Evolutionary conservation across 2,888 invertebrate species (phyloP), one percentile per base, ranked within the genome.

Genomic region (Acleris holmiana): DNA sequence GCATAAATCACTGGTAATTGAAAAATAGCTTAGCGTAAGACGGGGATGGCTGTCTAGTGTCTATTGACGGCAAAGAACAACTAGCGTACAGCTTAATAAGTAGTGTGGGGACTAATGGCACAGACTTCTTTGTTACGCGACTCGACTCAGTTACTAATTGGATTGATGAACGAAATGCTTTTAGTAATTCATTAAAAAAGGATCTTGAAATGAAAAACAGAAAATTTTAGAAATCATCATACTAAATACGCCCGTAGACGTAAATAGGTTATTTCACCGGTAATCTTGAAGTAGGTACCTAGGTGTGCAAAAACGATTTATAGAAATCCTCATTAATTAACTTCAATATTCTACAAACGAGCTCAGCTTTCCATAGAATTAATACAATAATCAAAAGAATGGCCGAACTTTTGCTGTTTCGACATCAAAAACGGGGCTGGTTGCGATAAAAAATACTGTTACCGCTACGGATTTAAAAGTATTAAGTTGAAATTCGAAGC

Each of bases 401-500:
- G 15, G 57, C 18, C 13, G 29, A 53, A 57, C n/a, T 58, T 63
- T 58, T 8, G 8, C 8, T 29, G 2, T 29, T 8, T 53, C 58
- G 48, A 44, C 58, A 54, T 54, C 63, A 58, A 59, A 49, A 50
- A 55, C 44, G 59, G 35, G 35, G 29, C 44, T 18, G 54, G 46
- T 47, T 41, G 17, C 53, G 29, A 5, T 41, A 50, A 49, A n/a
- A 55, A 59, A 49, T 10, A 58, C 46, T 46, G 13, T 50, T 10
- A 48, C 48, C 48, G 21, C 35, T 41, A n/a, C 49, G 49, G 46
- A 60, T 54, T 29, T 53, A 18, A 23, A 63, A 57, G 19, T 40
- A 51, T 41, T 62, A 35, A 59, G 17, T 47, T 54, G 58, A 58
- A 50, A 57, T 58, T 64, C n/a, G 47, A 65, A 54, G 49, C 13